A percentile compares a stretch with the other conserved stretches of the same genome.
phyloP scores from a whole-genome alignment of 2,113 vertebrate species.

The Indri indri region DNA sequence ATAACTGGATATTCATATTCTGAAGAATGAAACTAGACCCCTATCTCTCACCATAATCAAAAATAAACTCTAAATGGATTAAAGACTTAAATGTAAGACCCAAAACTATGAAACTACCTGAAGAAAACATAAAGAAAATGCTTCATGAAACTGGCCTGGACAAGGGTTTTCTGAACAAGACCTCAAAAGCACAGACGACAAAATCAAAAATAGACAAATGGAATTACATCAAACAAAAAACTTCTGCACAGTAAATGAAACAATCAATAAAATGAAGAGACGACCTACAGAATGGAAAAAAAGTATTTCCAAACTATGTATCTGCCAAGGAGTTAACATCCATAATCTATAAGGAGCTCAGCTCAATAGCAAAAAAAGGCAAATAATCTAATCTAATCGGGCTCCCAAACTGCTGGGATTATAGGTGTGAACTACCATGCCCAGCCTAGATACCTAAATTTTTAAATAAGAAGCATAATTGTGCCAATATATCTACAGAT shows the following conservation, averaged over 20 bases:
- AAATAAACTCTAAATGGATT: background rate
- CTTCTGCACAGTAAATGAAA: background rate
- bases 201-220: background rate
- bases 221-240: background rate
- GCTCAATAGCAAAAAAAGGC: background rate
- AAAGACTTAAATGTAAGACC: background rate
- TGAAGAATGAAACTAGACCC: background rate
- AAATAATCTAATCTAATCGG: background rate
- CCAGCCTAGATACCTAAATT: background rate
- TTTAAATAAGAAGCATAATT: slow-evolving; percentile 26
- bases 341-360: background rate
- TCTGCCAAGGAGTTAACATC: background rate
- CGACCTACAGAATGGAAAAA: background rate
- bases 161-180: background rate
- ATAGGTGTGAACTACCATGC: no score
- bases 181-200: background rate
- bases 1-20: background rate
- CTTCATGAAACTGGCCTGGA: background rate
- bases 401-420: no score
- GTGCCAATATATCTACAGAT: background rate
- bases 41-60: background rate
- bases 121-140: background rate
- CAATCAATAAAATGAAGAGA: background rate
- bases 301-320: background rate
- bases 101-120: background rate